These are phyloP conservation scores for Erebia ligea DNA, from an alignment of 2,888 invertebrate genomes.

Conservation along the genomic window DNA sequence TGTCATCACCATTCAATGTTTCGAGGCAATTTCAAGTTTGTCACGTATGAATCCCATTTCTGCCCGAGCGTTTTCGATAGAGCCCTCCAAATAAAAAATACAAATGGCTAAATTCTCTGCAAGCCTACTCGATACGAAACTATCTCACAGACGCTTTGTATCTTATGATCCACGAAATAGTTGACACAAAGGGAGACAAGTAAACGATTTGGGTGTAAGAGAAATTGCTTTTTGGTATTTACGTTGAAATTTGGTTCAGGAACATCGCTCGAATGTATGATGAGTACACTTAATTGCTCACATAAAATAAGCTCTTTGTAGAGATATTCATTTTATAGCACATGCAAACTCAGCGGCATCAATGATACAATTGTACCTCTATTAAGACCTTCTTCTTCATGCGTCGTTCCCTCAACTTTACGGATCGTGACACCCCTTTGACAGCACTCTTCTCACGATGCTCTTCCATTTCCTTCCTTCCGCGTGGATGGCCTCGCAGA, in stretches of 20 bases:
- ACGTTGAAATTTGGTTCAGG: not conserved
- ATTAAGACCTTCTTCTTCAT: too few species aligned
- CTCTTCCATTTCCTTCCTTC: too few species aligned
- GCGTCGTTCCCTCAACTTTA: too few species aligned
- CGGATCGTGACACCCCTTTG: too few species aligned
- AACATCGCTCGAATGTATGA: not conserved
- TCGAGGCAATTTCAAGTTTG: not conserved
- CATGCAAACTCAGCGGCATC: too few species aligned
- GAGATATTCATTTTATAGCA: too few species aligned
- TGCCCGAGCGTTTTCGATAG: not conserved
- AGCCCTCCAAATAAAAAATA: constrained; percentile 2
- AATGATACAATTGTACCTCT: too few species aligned
- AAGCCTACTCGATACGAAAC: constrained; percentile 2
- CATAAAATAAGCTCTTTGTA: too few species aligned
- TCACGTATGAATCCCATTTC: constrained; percentile 1
- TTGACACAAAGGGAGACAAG: constrained; percentile 3
- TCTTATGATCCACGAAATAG: constrained; percentile 7
- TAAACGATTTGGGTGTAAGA: not conserved
- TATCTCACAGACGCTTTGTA: constrained; percentile 6
- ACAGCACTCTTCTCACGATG: too few species aligned
- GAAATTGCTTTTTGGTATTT: constrained; percentile 13
- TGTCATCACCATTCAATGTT: not conserved
- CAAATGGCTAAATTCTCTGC: not conserved
- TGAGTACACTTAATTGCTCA: too few species aligned
- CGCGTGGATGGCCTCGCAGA: too few species aligned